Conservation (phyloP, 2,797 vertebrate species). For the Coendou prehensilis region DNA sequence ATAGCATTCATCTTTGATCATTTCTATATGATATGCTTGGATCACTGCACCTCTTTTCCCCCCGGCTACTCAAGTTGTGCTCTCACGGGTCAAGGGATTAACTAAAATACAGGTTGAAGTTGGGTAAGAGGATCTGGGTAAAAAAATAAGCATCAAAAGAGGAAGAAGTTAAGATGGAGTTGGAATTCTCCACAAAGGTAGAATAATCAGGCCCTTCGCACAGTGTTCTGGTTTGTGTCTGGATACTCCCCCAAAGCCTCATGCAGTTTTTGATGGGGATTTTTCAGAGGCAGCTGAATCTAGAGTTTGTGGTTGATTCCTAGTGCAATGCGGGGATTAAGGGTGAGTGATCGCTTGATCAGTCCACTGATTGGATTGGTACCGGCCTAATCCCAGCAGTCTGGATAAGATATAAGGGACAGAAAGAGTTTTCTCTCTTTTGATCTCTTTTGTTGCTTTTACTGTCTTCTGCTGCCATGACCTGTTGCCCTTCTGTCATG, state of each 20-base stretch:
- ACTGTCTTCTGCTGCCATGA: neutral
- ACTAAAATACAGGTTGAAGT: neutral
- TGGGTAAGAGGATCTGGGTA: neutral
- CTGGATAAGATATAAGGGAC: neutral
- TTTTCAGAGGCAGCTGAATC: neutral
- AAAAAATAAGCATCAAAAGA: conserved; percentile 6
- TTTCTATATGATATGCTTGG: conserved; percentile 32
- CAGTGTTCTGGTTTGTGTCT: neutral
- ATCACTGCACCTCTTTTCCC: conserved; percentile 12
- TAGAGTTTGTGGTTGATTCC: neutral
- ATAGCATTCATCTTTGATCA: neutral
- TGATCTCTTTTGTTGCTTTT: neutral
- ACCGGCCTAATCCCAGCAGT: neutral
- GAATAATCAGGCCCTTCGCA: conserved; percentile 34
- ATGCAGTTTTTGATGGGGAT: neutral
- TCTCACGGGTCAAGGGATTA: neutral
- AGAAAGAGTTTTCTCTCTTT: neutral
- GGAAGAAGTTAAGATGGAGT: conserved; percentile 43
- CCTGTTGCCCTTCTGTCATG: neutral
- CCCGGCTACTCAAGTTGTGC: neutral
- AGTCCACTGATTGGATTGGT: neutral
- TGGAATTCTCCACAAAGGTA: conserved; percentile 50
- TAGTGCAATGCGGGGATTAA: neutral
- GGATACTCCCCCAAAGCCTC: neutral
- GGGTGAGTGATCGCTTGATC: too few relatives aligned